Evolutionary conservation across 2,113 vertebrate genomes (phyloP).

Genomic region (Grantiella picta): DNA sequence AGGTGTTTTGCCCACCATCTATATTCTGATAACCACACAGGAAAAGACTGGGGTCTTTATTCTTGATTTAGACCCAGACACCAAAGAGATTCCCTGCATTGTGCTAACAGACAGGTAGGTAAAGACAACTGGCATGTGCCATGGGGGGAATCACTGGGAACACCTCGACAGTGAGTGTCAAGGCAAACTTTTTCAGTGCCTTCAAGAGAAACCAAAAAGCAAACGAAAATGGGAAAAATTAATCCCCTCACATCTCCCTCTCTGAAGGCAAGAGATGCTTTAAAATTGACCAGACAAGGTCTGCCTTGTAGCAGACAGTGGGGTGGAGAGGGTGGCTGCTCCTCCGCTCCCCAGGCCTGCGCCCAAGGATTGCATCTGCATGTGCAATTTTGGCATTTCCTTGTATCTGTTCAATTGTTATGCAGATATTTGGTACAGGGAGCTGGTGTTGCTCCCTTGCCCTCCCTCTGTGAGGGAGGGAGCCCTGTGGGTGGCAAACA

Average conservation of each 20-base stretch:
- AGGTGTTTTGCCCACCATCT: not conserved
- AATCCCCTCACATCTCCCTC: not conserved
- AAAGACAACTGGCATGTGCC: not conserved
- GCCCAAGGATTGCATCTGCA: not conserved
- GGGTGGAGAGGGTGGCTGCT: not conserved
- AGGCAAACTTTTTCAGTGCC: not conserved
- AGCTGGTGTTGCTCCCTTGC: not conserved
- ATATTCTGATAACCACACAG: accelerated
- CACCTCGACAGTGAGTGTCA: accelerated
- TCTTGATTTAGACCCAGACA: not conserved
- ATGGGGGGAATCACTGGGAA: not conserved
- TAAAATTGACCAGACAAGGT: constrained; percentile 8
- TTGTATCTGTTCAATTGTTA: not conserved
- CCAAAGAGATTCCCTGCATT: not conserved
- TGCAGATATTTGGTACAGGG: not conserved
- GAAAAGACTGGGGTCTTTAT: not conserved
- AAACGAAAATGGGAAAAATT: not conserved
- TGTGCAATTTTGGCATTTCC: not conserved
- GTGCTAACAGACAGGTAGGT: not conserved
- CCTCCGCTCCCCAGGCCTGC: not conserved
- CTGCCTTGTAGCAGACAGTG: not conserved
- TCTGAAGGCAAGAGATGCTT: not conserved
- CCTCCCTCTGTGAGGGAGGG: not conserved
- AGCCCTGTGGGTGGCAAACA: not conserved
- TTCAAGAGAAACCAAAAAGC: not conserved